These are phyloP conservation scores for Nymphalis polychloros DNA, from an alignment of 2,888 invertebrate species.

Conservation along the genomic window DNA sequence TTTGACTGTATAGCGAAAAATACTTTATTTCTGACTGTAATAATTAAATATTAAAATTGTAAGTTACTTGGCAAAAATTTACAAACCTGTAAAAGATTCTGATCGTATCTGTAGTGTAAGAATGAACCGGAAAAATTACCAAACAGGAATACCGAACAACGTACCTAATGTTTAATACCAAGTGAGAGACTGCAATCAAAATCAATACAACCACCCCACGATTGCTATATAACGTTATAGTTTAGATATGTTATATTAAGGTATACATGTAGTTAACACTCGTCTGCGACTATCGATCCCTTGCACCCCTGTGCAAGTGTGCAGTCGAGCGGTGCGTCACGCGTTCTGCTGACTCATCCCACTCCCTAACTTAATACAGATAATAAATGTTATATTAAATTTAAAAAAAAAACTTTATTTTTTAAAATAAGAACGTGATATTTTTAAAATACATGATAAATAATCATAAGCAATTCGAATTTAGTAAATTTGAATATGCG, in stretches of 20 bases:
- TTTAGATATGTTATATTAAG: conserved; percentile 20
- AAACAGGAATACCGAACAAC: neutral
- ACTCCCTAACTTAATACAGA: conserved; percentile 34
- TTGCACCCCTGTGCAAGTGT: conserved; percentile 41
- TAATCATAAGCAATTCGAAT: too few species aligned
- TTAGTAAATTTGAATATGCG: too few species aligned
- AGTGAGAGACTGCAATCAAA: conserved; percentile 27
- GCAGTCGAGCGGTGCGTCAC: conserved; percentile 37
- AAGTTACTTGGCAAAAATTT: too few species aligned
- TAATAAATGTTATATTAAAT: neutral
- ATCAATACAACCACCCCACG: conserved; percentile 27
- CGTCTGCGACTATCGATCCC: conserved; percentile 47
- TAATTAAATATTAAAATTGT: neutral
- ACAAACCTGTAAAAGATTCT: too few species aligned
- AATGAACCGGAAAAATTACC: too few species aligned
- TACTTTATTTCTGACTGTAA: neutral
- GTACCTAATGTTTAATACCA: conserved; percentile 6
- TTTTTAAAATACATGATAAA: too few species aligned
- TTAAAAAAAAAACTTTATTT: neutral
- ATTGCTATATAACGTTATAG: conserved; percentile 19
- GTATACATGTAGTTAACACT: conserved; percentile 24
- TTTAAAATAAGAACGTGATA: too few species aligned
- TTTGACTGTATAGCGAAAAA: neutral
- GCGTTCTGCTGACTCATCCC: conserved; percentile 42
- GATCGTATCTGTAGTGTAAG: too few species aligned